Base-by-base conservation (phyloP, 2,888 invertebrate genomes). In the Eustalomyia histrio region DNA sequence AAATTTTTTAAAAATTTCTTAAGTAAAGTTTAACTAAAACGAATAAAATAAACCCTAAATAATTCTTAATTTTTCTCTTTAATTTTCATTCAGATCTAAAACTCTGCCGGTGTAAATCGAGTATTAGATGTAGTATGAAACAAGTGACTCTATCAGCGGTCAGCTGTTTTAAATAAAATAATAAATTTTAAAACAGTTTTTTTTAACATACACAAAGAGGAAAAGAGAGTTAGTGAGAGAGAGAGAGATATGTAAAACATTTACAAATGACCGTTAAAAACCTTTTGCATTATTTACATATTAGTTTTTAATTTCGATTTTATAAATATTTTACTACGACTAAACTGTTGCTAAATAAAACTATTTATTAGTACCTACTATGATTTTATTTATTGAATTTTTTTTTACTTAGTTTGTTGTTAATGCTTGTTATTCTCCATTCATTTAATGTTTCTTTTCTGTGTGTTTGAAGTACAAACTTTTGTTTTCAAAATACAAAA, bases 401-500 rank as follows among this genome's bases (percentile, higher is more conserved):
- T 9, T 72, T 43, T 35, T 60, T 29, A 21, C 61, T 50, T 43
- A 16, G 24, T 57, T 57, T 65, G 63, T 64, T 50, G 17, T n/a
- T 47, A n/a, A n/a, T 47, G 43, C 43, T 52, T 29, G 12, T 55
- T 75, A 12, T 55, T 33, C 35, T 50, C 16, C 9, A 52, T 24
- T 17, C 60, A 64, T 71, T 35, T 71, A 16, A 21, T 79, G 53
- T 75, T 78, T 69, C 33, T 68, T 60, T 69, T 55, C 68, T 55
- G 68, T 55, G 55, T 39, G 53, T 53, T 29, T 76, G 73, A 80
- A 78, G 78, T 75, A 67, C 65, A 76, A 83, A 80, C 82, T 82
- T 82, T 82, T 83, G 80, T 83, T 83, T 83, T 80, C 71, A 80
- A 83, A 78, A 67, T 50, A 55, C 47, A n/a, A 52, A 69, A 64